These are phyloP conservation scores for Popillia japonica DNA, from an alignment of 1,140 invertebrate genomes.

Conservation along the genomic window DNA sequence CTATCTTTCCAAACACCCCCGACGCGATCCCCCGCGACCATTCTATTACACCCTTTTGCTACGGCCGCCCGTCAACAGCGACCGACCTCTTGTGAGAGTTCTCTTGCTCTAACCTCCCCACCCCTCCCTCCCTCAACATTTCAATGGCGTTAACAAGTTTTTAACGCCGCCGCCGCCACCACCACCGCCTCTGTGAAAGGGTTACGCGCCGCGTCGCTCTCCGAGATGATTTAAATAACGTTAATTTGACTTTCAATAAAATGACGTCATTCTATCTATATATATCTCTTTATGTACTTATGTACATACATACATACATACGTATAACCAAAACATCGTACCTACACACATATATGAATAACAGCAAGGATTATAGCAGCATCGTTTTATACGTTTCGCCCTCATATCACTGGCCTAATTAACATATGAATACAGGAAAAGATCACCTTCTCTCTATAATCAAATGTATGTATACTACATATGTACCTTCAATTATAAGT, in stretches of 20 bases:
- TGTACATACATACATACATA: not conserved
- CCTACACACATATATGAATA: no score
- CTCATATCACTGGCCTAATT: no score
- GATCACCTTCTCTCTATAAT: no score
- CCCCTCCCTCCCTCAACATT: conserved; percentile 38
- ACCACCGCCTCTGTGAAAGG: conserved; percentile 36
- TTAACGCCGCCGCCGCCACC: conserved; percentile 38
- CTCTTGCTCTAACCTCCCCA: not conserved
- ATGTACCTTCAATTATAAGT: no score
- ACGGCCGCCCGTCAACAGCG: no score
- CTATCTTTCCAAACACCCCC: conserved; percentile 5
- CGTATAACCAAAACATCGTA: not conserved
- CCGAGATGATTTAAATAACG: conserved; percentile 40
- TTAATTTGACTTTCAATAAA: conserved; percentile 41
- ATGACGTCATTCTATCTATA: conserved; percentile 34
- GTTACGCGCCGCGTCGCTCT: conserved; percentile 37
- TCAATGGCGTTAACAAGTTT: conserved; percentile 45
- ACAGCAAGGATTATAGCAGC: no score
- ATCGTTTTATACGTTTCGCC: no score
- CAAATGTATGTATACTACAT: no score
- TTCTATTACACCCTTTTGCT: not conserved
- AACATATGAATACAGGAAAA: no score
- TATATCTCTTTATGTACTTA: not conserved
- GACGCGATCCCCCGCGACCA: not conserved
- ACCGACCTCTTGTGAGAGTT: no score